Evolutionary conservation across 2,797 vertebrate species (phyloP).

Genomic region (Taeniopygia guttata): DNA sequence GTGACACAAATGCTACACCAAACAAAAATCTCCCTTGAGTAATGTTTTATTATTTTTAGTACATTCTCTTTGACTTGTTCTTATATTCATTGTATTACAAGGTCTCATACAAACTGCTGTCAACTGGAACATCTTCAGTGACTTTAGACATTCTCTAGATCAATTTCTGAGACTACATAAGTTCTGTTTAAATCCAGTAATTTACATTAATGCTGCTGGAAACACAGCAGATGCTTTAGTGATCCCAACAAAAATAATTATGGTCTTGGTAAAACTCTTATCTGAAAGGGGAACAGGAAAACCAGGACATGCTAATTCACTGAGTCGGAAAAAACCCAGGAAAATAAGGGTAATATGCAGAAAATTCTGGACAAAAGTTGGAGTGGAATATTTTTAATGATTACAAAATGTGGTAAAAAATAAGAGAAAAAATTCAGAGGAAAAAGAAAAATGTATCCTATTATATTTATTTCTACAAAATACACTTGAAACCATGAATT

Average conservation of each 20-base stretch:
- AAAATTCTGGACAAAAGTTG: background rate
- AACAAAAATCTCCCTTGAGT: background rate
- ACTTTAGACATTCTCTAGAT: background rate
- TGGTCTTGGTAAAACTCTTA: background rate
- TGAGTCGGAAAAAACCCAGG: accelerated
- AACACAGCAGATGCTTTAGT: background rate
- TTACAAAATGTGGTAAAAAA: background rate
- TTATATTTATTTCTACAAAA: background rate
- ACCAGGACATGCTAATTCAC: background rate
- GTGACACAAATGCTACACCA: background rate
- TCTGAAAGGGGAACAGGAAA: background rate
- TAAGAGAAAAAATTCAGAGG: background rate
- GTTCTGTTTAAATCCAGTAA: background rate
- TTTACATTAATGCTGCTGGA: background rate
- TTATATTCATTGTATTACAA: background rate
- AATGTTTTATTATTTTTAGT: background rate
- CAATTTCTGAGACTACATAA: background rate
- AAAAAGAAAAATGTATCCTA: background rate
- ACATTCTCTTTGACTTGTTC: background rate
- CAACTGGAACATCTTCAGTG: background rate
- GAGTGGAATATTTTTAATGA: background rate
- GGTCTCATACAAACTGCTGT: background rate
- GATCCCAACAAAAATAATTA: background rate
- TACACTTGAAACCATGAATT: background rate
- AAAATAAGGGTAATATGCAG: background rate